These are phyloP conservation scores for Diloba caeruleocephala DNA, from an alignment of 2,888 invertebrate genomes.

Conservation along the genomic window DNA sequence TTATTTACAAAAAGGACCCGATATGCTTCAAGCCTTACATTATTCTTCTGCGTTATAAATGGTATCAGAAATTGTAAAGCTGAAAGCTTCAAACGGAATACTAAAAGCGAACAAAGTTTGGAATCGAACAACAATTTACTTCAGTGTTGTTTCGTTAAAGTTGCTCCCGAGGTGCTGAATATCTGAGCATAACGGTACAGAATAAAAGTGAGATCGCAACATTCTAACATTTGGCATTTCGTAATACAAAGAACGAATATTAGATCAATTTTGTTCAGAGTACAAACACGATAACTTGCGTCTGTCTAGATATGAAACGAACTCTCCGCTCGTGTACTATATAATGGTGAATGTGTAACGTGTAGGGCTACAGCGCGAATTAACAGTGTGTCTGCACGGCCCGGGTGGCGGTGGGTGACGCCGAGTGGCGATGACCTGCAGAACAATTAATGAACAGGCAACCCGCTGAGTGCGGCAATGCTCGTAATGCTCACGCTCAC, in stretches of 20 bases:
- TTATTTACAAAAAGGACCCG: conserved; percentile 12
- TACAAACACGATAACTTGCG: neutral
- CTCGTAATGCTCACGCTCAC: neutral
- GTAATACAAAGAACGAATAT: conserved; percentile 27
- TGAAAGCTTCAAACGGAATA: conserved; percentile 20
- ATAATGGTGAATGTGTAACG: conserved; percentile 10
- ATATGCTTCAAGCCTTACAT: conserved; percentile 16
- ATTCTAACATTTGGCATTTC: conserved; percentile 19
- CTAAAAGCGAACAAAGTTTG: conserved; percentile 25
- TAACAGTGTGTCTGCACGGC: conserved; percentile 1
- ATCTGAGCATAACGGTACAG: conserved; percentile 10
- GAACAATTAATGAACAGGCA: conserved; percentile 40
- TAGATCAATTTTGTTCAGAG: conserved; percentile 15
- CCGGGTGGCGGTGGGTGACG: neutral
- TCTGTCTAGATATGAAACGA: neutral
- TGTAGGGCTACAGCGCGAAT: conserved; percentile 1
- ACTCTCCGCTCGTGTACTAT: neutral
- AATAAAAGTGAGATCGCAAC: conserved; percentile 11
- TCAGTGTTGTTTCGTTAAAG: conserved; percentile 26
- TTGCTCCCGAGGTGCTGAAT: conserved; percentile 12
- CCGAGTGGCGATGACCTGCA: conserved; percentile 3
- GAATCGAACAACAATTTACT: conserved; percentile 20
- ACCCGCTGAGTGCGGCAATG: conserved; percentile 14
- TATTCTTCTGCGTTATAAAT: conserved; percentile 23
- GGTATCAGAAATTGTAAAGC: conserved; percentile 10